phyloP scores from a whole-genome alignment of 1,140 invertebrate genomes.

The Dreissena polymorpha region DNA sequence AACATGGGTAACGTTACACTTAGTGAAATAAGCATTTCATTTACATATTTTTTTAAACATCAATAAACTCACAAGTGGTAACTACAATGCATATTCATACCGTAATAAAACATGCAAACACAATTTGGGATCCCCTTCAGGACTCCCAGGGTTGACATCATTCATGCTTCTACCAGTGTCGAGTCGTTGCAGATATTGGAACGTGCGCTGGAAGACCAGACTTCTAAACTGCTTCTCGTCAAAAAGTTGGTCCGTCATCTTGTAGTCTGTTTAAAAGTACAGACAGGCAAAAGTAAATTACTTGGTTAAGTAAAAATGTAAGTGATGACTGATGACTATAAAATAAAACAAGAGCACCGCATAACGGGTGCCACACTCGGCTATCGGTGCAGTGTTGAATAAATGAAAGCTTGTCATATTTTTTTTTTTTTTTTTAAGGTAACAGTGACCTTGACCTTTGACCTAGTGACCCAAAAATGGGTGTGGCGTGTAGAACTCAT shows the following conservation, averaged over 20 bases:
- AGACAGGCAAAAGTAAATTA: background rate
- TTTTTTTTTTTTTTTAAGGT: no score
- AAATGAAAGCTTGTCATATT: no score
- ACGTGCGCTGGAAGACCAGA: conserved; percentile 71
- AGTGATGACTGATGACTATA: background rate
- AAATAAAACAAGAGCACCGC: background rate
- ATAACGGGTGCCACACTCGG: no score
- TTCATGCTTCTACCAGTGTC: conserved; percentile 29
- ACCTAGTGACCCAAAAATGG: no score
- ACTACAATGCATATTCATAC: conserved; percentile 6
- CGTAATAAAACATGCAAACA: conserved; percentile 57
- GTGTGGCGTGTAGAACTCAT: no score
- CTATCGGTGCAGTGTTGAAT: no score
- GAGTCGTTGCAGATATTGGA: conserved; percentile 66
- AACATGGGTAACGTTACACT: no score
- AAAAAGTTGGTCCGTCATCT: conserved; percentile 65
- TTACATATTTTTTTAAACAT: no score
- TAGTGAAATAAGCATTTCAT: no score
- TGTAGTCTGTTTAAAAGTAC: conserved; percentile 9
- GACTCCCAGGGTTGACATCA: conserved; percentile 42
- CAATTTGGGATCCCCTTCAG: conserved; percentile 38
- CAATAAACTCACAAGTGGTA: no score
- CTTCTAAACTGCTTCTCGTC: conserved; percentile 71
- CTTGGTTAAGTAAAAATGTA: background rate
- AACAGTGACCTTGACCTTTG: no score